Base-by-base conservation (phyloP, 2,888 invertebrate genomes). In the Phaedon cochleariae region DNA sequence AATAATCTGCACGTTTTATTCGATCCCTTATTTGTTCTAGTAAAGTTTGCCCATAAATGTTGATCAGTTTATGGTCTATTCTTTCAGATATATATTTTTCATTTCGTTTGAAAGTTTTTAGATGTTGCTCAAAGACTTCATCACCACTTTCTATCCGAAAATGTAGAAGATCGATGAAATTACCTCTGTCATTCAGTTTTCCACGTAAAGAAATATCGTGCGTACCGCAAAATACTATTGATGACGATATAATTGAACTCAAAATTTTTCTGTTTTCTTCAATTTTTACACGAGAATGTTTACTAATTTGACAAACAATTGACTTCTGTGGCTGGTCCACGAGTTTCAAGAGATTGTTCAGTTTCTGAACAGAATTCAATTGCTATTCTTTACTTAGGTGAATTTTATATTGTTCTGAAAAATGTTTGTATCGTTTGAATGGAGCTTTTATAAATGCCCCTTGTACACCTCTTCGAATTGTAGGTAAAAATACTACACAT, bases 21-120 rank as follows among this genome's bases (percentile, higher is more conserved):
- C 62, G 51, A 46, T 62, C 29, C 48, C 62, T 48, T 51, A 73
- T 68, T 58, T 68, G 61, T 54, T 72, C 64, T 69, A 34, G 64
- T 45, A 69, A 59, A 51, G 68, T 52, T 57, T 66, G 62, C 51
- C 68, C 69, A 69, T 65, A 70, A 59, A 73, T 59, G 55, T 64
- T 49, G 61, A 74, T 68, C 46, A 76, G 59, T 60, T 75, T 64
- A 70, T 74, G 73, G 58, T 67, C 57, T 45, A 46, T 65, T 58
- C 21, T 45, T 17, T 59, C 59, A 15, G 67, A 69, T 17, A 49
- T 67, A 61, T 69, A 69, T 62, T 62, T 67, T 62, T 61, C 46
- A 34, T 59, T 64, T 41, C 18, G 57, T 9, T 45, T 49, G 18
- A 52, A 34, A 51, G 20, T 41, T 18, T 29, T 51, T 26, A 69